Conservation (phyloP, 2,888 invertebrate genomes). For the Habroteleia sp. region DNA sequence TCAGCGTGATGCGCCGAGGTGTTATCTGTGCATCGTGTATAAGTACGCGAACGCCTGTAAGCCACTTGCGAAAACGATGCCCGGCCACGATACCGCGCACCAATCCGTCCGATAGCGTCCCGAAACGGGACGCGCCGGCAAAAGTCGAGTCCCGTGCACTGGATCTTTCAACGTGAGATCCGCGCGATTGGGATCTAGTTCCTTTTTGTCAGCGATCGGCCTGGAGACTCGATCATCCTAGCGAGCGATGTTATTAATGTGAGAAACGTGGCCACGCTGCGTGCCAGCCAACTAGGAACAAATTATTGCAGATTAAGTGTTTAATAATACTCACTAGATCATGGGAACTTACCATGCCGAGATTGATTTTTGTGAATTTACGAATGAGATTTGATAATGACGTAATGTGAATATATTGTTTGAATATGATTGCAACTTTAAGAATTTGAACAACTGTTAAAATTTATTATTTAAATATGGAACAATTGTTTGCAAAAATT, state of each 20-base stretch:
- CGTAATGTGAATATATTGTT: too few relatives aligned
- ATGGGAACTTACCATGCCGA: slow-evolving; percentile 26
- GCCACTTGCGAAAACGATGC: slow-evolving; percentile 44
- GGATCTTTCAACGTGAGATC: slow-evolving; percentile 43
- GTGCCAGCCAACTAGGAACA: slow-evolving; percentile 28
- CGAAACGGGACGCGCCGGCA: background rate
- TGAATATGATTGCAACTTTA: too few relatives aligned
- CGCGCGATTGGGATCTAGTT: slow-evolving; percentile 26
- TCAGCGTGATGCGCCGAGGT: slow-evolving; percentile 66
- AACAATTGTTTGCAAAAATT: too few relatives aligned
- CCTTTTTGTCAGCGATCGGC: slow-evolving; percentile 48
- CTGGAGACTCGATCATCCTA: slow-evolving; percentile 35
- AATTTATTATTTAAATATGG: too few relatives aligned
- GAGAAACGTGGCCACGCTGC: slow-evolving; percentile 39
- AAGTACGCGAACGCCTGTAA: slow-evolving; percentile 66
- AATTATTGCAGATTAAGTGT: slow-evolving; percentile 58
- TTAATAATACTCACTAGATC: slow-evolving; percentile 37
- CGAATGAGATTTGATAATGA: too few relatives aligned
- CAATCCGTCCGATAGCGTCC: slow-evolving; percentile 32
- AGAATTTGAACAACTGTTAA: too few relatives aligned
- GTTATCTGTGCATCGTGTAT: slow-evolving; percentile 75
- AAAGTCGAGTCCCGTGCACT: slow-evolving; percentile 10
- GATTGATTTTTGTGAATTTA: slow-evolving; percentile 12
- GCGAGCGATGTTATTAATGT: slow-evolving; percentile 43
- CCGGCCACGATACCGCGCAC: slow-evolving; percentile 45